Conservation (phyloP, 2,113 vertebrate genomes). For the Bubo scandiacus region DNA sequence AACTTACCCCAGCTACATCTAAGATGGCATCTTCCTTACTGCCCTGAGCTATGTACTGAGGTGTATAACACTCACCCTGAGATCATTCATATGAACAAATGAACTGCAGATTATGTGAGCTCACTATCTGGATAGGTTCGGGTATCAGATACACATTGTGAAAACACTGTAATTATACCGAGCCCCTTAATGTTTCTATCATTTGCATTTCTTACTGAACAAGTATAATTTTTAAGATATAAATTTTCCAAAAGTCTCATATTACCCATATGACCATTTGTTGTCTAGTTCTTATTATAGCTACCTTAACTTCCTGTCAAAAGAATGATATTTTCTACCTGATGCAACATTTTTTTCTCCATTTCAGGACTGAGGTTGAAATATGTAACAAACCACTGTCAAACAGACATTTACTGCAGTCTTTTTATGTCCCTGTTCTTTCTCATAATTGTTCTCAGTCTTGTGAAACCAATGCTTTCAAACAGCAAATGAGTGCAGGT, state of each 20-base stretch:
- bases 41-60: not conserved
- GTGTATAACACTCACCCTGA: not conserved
- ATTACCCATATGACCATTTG: not conserved
- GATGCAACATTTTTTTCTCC: not conserved
- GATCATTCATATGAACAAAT: not conserved
- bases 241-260: not conserved
- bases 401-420: not conserved
- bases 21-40: not conserved
- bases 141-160: not conserved
- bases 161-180: not conserved
- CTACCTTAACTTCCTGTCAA: not conserved
- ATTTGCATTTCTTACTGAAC: not conserved
- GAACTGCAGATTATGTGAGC: not conserved
- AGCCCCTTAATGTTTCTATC: not conserved
- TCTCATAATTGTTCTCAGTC: not conserved
- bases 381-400: not conserved
- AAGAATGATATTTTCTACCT: not conserved
- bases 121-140: not conserved
- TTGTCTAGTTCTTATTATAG: not conserved
- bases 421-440: not conserved
- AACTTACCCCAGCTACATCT: not conserved
- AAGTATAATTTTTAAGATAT: not conserved
- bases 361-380: not conserved
- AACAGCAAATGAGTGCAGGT: not conserved
- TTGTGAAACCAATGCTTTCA: not conserved